These are phyloP conservation scores for Matsumurasca onukii DNA, from an alignment of 1,140 invertebrate genomes.

Conservation along the genomic window DNA sequence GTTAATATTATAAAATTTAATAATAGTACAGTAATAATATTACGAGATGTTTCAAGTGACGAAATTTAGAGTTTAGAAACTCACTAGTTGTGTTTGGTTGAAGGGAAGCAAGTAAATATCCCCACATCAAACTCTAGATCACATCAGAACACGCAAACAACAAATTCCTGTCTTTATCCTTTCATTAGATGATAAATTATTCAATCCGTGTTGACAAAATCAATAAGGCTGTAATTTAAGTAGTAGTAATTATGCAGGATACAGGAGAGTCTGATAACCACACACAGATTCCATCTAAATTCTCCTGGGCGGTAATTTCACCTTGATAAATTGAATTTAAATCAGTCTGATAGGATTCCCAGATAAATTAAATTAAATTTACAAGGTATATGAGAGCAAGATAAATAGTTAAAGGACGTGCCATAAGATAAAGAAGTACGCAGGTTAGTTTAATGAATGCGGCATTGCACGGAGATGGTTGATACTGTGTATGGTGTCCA, in stretches of 20 bases:
- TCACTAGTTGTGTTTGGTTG: no score
- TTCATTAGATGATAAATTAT: no score
- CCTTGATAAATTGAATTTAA: background rate
- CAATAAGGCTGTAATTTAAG: background rate
- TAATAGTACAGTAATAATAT: no score
- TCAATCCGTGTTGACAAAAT: no score
- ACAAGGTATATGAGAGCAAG: background rate
- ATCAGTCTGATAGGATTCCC: background rate
- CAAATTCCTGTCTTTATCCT: no score
- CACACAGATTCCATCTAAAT: background rate
- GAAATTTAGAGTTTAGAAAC: no score
- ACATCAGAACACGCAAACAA: no score
- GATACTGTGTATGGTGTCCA: background rate
- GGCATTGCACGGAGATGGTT: background rate
- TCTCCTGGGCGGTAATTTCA: background rate
- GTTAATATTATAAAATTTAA: no score
- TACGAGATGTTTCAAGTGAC: no score
- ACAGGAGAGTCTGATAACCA: background rate
- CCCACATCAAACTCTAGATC: no score
- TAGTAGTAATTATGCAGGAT: background rate
- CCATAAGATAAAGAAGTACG: background rate
- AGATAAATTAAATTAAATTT: conserved; percentile 2
- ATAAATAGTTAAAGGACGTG: background rate
- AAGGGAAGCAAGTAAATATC: no score
- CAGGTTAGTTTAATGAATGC: background rate